Conservation (phyloP, 2,888 invertebrate genomes). For the Caenorhabditis sp. region DNA sequence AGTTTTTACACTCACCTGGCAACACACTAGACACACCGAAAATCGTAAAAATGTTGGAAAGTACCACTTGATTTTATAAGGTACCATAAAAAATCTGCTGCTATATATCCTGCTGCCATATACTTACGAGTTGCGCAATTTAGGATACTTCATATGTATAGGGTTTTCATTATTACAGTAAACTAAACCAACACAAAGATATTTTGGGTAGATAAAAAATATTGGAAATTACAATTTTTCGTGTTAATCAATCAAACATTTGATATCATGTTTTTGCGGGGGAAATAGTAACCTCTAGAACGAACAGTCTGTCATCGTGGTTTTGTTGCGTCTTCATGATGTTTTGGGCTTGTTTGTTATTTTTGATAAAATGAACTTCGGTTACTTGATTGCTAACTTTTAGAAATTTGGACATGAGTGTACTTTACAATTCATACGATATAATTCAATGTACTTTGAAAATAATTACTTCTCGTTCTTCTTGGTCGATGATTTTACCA, state of each 20-base stretch:
- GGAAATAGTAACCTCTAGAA: neutral
- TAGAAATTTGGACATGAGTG: neutral
- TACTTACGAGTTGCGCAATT: neutral
- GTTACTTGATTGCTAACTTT: neutral
- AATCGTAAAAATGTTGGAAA: no score
- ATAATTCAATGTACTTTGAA: neutral
- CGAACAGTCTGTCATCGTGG: neutral
- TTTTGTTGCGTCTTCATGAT: neutral
- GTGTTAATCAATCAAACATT: neutral
- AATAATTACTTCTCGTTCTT: no score
- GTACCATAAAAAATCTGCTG: neutral
- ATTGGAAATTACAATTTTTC: neutral
- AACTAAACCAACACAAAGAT: neutral
- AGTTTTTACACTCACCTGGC: neutral
- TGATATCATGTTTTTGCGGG: neutral
- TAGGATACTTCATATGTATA: neutral
- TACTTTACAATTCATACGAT: neutral
- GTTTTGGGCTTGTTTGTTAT: neutral
- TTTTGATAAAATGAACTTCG: neutral
- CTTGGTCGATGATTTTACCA: no score
- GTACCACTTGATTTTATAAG: neutral
- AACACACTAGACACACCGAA: neutral
- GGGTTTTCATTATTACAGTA: neutral
- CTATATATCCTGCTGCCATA: neutral
- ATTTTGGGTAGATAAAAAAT: neutral